phyloP scores from a whole-genome alignment of 2,113 vertebrate species.

The Leptodactylus fuscus region DNA sequence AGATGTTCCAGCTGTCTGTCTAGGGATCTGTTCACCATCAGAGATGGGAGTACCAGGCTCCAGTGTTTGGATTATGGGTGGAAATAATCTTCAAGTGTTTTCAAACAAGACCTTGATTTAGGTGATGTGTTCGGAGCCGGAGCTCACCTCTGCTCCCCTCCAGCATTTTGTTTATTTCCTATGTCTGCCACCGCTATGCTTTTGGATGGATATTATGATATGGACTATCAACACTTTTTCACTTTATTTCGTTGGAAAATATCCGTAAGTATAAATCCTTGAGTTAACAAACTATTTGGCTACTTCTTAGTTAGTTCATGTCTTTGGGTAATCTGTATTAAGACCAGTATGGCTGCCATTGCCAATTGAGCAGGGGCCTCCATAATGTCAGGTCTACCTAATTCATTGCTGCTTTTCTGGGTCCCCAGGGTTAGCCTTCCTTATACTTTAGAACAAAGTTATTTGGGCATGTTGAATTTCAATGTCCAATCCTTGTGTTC shows the following conservation, averaged over 20 bases:
- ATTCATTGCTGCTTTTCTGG: too few species aligned
- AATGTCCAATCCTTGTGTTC: too few species aligned
- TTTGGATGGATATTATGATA: too few species aligned
- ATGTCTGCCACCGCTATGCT: not conserved
- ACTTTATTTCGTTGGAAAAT: too few species aligned
- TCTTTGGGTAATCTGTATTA: not conserved
- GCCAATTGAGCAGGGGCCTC: not conserved
- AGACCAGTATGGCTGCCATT: not conserved
- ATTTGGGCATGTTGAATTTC: too few species aligned
- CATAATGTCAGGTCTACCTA: too few species aligned
- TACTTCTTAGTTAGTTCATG: too few species aligned
- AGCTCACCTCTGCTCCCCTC: not conserved
- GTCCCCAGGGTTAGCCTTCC: too few species aligned
- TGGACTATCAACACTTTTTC: too few species aligned
- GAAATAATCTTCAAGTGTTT: not conserved
- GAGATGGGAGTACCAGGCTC: not conserved
- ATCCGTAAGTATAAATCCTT: too few species aligned
- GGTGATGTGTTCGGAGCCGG: not conserved
- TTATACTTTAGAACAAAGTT: too few species aligned
- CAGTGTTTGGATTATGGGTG: constrained; percentile 12
- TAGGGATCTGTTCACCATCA: not conserved
- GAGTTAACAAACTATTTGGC: too few species aligned
- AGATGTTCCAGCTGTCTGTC: not conserved
- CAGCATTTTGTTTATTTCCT: not conserved
- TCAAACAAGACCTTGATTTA: not conserved